Evolutionary conservation across 1,140 invertebrate species (phyloP).

Genomic region (Schlechtendalia chinensis): DNA sequence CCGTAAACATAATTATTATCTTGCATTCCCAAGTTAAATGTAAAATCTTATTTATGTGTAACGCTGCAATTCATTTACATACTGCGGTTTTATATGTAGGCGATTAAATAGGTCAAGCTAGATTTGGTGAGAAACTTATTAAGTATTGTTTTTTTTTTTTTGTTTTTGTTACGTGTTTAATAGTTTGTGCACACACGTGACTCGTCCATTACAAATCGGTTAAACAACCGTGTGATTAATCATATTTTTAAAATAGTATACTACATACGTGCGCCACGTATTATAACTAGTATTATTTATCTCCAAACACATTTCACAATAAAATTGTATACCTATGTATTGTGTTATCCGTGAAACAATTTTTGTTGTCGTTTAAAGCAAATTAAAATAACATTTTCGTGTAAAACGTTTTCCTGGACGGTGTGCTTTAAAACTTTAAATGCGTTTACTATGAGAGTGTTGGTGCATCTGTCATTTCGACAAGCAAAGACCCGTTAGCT

Average conservation of each 20-base stretch:
- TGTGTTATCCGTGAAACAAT: neutral
- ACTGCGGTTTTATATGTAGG: neutral
- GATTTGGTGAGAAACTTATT: neutral
- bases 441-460: neutral
- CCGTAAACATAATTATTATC: no score
- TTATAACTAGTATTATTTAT: neutral
- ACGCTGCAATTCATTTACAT: neutral
- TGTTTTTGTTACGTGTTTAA: neutral
- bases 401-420: neutral
- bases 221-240: neutral
- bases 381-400: neutral
- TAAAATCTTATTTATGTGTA: neutral
- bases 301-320: neutral
- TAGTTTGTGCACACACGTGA: neutral
- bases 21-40: neutral
- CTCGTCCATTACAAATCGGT: conserved; percentile 9
- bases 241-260: neutral
- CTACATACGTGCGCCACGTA: neutral
- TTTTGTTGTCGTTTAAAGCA: neutral
- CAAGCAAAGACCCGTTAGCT: neutral
- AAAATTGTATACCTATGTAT: neutral
- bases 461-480: neutral
- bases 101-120: conserved; percentile 18
- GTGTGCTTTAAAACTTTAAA: neutral
- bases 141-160: neutral